These are phyloP conservation scores for Mechanitis mazaeus DNA, from an alignment of 2,888 invertebrate genomes.

Conservation along the genomic window DNA sequence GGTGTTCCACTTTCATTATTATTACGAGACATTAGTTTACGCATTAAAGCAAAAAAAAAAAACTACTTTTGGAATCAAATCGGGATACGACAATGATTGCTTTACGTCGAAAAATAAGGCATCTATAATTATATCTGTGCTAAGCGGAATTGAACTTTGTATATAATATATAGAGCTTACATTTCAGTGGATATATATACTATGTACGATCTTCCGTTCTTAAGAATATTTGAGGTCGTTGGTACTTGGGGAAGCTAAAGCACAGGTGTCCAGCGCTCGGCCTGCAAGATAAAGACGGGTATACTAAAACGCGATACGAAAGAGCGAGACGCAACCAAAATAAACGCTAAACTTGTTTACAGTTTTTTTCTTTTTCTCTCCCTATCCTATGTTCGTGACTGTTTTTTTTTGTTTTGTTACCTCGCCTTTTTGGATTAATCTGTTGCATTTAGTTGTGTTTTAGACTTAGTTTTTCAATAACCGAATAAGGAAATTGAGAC, in stretches of 20 bases:
- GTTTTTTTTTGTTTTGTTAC: conserved; percentile 69
- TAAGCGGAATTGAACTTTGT: conserved; percentile 40
- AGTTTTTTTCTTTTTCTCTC: conserved; percentile 71
- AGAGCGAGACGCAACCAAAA: conserved; percentile 70
- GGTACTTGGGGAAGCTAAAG: conserved; percentile 77
- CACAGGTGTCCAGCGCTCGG: conserved; percentile 77
- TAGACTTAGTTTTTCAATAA: conserved; percentile 41
- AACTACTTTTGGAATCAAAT: conserved; percentile 69
- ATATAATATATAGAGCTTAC: conserved; percentile 35
- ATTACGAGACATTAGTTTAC: conserved; percentile 71
- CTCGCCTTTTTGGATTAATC: conserved; percentile 70
- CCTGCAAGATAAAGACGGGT: conserved; percentile 50
- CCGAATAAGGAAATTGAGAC: background rate
- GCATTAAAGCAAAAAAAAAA: conserved; percentile 59
- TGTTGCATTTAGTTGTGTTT: conserved; percentile 73
- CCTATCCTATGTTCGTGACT: conserved; percentile 77
- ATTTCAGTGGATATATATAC: conserved; percentile 37
- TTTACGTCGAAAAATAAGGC: conserved; percentile 66
- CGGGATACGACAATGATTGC: conserved; percentile 75
- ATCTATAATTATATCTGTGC: conserved; percentile 50
- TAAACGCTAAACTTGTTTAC: conserved; percentile 76
- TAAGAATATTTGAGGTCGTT: conserved; percentile 66
- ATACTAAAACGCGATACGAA: conserved; percentile 38
- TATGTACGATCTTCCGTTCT: conserved; percentile 50
- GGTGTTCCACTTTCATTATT: conserved; percentile 70